Evolutionary conservation across 2,888 invertebrate species (phyloP).

Genomic region (Phytoseiulus persimilis): DNA sequence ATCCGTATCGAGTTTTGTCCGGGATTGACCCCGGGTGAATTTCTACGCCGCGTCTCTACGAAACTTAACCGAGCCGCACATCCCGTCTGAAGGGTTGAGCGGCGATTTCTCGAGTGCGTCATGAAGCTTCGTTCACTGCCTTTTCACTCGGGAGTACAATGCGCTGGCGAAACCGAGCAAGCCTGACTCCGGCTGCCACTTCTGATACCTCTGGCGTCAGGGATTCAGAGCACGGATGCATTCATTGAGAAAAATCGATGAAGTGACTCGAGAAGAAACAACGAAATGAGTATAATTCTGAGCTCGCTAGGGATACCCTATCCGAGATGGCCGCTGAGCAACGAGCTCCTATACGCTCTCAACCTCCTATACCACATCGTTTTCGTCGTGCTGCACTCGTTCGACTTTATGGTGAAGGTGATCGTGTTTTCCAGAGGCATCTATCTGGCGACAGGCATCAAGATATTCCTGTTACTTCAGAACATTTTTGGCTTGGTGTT

Average conservation of each 20-base stretch:
- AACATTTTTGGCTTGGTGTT: background rate
- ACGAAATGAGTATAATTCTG: constrained; percentile 33
- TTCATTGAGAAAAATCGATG: background rate
- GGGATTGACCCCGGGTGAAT: background rate
- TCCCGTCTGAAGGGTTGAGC: background rate
- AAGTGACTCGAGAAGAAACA: background rate
- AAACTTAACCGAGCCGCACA: background rate
- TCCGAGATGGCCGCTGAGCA: constrained; percentile 27
- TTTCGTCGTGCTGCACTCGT: constrained; percentile 15
- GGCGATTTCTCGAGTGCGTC: background rate
- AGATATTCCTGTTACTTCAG: background rate
- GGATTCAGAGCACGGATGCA: background rate
- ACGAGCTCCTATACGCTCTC: background rate
- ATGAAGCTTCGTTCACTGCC: too few species aligned
- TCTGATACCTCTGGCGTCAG: too few species aligned
- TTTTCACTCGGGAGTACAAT: too few species aligned
- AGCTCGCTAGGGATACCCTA: constrained; percentile 16
- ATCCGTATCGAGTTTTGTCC: background rate
- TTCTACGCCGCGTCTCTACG: background rate
- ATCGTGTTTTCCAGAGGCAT: background rate
- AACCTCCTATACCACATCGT: constrained; percentile 27
- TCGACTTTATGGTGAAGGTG: constrained; percentile 12
- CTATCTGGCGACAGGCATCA: background rate
- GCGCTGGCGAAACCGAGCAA: too few species aligned
- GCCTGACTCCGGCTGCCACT: too few species aligned